These are phyloP conservation scores for Gari tellinella DNA, from an alignment of 2,888 invertebrate species.

Conservation along the genomic window DNA sequence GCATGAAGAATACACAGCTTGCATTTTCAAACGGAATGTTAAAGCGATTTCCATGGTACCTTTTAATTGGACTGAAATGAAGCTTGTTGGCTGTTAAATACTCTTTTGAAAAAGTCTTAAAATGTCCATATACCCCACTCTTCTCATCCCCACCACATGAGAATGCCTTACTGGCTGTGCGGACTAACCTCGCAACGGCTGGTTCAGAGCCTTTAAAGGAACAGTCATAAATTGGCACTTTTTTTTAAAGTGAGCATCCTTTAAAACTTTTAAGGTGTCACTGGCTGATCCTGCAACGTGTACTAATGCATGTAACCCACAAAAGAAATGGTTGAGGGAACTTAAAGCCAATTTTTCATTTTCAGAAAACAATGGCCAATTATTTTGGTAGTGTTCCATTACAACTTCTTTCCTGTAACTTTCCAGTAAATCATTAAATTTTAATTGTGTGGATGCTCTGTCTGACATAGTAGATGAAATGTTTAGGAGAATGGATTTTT, in stretches of 20 bases:
- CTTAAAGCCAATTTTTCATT: slow-evolving; percentile 11
- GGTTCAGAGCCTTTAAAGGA: slow-evolving; percentile 22
- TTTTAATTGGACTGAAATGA: slow-evolving; percentile 22
- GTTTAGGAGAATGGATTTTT: slow-evolving; percentile 9
- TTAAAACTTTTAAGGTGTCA: slow-evolving; percentile 14
- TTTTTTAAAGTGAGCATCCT: slow-evolving; percentile 21
- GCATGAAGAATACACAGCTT: slow-evolving; percentile 30
- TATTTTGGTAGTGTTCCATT: slow-evolving; percentile 3
- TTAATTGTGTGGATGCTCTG: slow-evolving; percentile 23
- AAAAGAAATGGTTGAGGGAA: slow-evolving; percentile 25
- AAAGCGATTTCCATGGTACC: slow-evolving; percentile 44
- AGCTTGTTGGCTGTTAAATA: slow-evolving; percentile 25
- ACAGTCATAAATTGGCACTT: slow-evolving; percentile 28
- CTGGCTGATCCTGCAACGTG: slow-evolving; percentile 13
- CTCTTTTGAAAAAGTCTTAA: slow-evolving; percentile 31
- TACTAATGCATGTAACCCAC: slow-evolving; percentile 30
- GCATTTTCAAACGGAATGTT: slow-evolving; percentile 46
- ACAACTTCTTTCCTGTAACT: slow-evolving; percentile 10
- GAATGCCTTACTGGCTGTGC: slow-evolving; percentile 32
- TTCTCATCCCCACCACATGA: slow-evolving; percentile 46
- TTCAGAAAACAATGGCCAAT: slow-evolving; percentile 9
- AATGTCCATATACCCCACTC: slow-evolving; percentile 26
- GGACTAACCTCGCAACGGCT: slow-evolving; percentile 24
- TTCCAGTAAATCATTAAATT: slow-evolving; percentile 27
- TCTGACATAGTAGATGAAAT: slow-evolving; percentile 32